Percentiles rank a stretch among this genome's conserved stretches.
Conservation (phyloP, 2,797 vertebrate genomes). For the Thamnophis elegans region DNA sequence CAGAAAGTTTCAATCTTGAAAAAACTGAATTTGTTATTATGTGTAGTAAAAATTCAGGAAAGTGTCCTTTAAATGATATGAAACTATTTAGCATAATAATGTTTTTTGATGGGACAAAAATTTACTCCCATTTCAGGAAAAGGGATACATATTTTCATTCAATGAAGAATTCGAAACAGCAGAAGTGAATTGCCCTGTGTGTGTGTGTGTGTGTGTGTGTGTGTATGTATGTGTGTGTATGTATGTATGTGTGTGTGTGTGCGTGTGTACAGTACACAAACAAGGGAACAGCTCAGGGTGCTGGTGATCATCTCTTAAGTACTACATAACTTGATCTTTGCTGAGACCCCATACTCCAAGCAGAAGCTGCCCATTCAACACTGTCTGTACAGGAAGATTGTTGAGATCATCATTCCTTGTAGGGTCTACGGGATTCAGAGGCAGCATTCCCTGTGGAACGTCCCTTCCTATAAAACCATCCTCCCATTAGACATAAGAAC, state of each 20-base stretch:
- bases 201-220: background rate
- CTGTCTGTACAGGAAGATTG: background rate
- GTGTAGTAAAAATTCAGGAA: background rate
- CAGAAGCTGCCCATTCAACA: background rate
- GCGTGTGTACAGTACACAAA: background rate
- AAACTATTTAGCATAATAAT: background rate
- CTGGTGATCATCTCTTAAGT: background rate
- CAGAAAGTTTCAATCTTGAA: background rate
- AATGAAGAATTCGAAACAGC: background rate
- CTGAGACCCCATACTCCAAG: background rate
- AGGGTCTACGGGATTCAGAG: background rate
- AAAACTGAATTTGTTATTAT: background rate
- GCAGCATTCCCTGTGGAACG: background rate
- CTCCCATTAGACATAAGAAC: background rate
- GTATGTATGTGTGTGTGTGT: no score
- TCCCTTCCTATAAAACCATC: background rate
- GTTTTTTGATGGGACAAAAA: background rate
- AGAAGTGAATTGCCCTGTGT: background rate
- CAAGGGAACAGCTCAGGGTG: background rate
- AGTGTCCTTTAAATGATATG: background rate
- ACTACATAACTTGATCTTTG: background rate
- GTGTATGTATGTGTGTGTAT: no score
- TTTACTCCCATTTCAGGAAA: background rate
- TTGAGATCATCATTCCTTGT: background rate
- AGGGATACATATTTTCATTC: background rate